These are phyloP conservation scores for Clivina fossor DNA, from an alignment of 2,888 invertebrate genomes.

Conservation along the genomic window DNA sequence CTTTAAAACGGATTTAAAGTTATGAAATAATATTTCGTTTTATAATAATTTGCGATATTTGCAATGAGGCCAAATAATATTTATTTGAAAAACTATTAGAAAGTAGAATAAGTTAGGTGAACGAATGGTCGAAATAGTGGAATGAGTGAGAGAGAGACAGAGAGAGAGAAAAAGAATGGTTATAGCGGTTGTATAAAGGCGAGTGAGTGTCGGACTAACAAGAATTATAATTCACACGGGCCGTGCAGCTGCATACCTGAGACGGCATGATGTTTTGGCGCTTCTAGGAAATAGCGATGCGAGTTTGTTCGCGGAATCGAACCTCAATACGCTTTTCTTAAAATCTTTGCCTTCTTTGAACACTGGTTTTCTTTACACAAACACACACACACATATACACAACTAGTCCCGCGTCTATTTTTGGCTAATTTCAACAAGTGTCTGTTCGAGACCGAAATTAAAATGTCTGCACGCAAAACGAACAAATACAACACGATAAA, in stretches of 20 bases:
- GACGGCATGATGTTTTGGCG: constrained; percentile 30
- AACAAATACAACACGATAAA: not conserved
- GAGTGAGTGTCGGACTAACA: too few relatives aligned
- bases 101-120: constrained; percentile 9
- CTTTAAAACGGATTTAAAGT: too few relatives aligned
- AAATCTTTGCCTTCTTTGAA: constrained; percentile 25
- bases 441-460: not conserved
- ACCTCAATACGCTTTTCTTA: constrained; percentile 32
- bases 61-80: too few relatives aligned
- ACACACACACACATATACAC: not conserved
- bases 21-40: too few relatives aligned
- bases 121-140: constrained; percentile 1
- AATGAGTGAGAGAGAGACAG: not conserved
- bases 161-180: not conserved
- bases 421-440: constrained; percentile 21
- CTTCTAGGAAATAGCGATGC: constrained; percentile 26
- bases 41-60: too few relatives aligned
- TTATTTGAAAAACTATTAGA: constrained; percentile 6
- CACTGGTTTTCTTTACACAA: constrained; percentile 19
- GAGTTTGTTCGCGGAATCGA: constrained; percentile 27
- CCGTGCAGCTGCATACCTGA: constrained; percentile 34
- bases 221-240: constrained; percentile 24
- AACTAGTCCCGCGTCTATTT: constrained; percentile 2
- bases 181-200: not conserved
- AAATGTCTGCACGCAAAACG: not conserved